These are phyloP conservation scores for Notolabrus celidotus DNA, from an alignment of 2,797 vertebrate genomes.

Conservation along the genomic window DNA sequence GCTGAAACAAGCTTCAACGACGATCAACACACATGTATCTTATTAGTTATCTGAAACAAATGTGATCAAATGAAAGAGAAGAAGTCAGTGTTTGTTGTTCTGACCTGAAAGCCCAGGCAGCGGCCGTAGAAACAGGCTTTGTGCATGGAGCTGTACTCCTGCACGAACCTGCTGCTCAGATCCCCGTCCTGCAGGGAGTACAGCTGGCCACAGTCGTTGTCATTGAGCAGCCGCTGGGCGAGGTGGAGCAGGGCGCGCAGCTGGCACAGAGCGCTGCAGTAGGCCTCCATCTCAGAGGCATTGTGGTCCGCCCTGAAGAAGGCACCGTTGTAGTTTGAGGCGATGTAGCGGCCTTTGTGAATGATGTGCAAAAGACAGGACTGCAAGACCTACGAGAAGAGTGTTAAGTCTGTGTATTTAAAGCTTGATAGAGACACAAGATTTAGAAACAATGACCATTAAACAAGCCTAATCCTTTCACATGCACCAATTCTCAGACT, in stretches of 20 bases:
- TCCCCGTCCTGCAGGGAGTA: slow-evolving; percentile 82
- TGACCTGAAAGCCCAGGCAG: slow-evolving; percentile 93
- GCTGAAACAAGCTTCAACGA: background rate
- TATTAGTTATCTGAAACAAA: too few species aligned
- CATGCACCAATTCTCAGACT: too few species aligned
- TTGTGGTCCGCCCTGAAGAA: slow-evolving; percentile 92
- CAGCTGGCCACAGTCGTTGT: slow-evolving; percentile 85
- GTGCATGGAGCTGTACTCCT: slow-evolving; percentile 91
- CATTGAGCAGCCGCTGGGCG: slow-evolving; percentile 85
- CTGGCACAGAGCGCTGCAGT: slow-evolving; percentile 89
- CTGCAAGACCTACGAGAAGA: slow-evolving; percentile 79
- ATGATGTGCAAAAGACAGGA: slow-evolving; percentile 89
- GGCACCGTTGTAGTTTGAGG: slow-evolving; percentile 82
- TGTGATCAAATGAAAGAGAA: background rate
- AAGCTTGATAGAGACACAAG: too few species aligned
- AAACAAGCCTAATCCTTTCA: too few species aligned
- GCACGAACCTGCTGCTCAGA: slow-evolving; percentile 84
- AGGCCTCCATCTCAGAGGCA: slow-evolving; percentile 88
- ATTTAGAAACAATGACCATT: too few species aligned
- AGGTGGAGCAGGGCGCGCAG: slow-evolving; percentile 90
- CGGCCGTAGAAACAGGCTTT: slow-evolving; percentile 95
- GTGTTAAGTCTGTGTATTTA: too few species aligned
- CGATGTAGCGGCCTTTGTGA: slow-evolving; percentile 89
- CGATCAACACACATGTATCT: too few species aligned
- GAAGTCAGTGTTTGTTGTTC: background rate